Evolutionary conservation across 2,113 vertebrate species (phyloP).

Genomic region (Anoura caudifer): DNA sequence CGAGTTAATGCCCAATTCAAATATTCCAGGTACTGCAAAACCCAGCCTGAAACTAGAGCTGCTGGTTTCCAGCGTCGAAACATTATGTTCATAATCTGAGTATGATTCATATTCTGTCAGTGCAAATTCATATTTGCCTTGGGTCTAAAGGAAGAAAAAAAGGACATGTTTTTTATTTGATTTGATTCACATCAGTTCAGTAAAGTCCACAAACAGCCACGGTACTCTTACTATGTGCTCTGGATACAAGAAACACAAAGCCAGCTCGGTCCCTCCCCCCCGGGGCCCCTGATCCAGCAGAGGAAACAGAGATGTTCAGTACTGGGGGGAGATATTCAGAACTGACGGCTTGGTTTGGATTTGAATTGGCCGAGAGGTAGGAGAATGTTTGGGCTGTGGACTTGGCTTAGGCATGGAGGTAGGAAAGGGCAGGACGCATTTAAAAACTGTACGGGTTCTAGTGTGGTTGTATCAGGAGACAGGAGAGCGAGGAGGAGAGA

Average conservation of each 20-base stretch:
- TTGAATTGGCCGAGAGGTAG: neutral
- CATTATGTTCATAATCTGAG: conserved; percentile 80
- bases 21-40: conserved; percentile 70
- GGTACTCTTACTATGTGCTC: neutral
- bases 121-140: conserved; percentile 88
- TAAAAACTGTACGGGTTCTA: neutral
- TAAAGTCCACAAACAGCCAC: neutral
- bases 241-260: neutral
- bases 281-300: neutral
- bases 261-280: fast-evolving
- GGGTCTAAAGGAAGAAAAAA: conserved; percentile 84
- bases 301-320: neutral
- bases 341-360: neutral
- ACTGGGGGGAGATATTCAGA: neutral
- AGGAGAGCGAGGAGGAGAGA: neutral
- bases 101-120: conserved; percentile 86
- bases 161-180: neutral
- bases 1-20: conserved; percentile 81
- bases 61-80: conserved; percentile 37
- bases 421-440: neutral
- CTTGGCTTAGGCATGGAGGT: neutral
- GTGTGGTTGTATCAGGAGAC: neutral
- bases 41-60: conserved; percentile 76
- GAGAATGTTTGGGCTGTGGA: neutral
- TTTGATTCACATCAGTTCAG: neutral